These are phyloP conservation scores for Clarias laeviceps DNA, from an alignment of 2,797 vertebrate genomes.

Conservation along the genomic window DNA sequence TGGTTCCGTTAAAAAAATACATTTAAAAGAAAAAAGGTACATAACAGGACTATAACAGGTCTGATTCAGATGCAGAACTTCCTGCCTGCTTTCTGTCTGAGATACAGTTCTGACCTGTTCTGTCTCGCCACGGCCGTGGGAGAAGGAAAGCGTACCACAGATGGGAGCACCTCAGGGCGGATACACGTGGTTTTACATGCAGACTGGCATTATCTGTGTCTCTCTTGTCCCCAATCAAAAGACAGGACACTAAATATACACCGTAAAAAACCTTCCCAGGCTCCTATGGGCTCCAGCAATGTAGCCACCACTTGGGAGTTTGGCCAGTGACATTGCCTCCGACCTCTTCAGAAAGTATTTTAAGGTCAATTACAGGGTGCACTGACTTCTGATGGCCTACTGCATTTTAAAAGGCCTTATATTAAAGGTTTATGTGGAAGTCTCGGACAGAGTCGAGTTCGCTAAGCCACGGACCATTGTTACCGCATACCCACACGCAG, in stretches of 20 bases:
- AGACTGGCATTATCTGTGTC: conserved; percentile 79
- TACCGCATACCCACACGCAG: conserved; percentile 68
- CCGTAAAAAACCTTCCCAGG: conserved; percentile 76
- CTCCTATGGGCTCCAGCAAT: conserved; percentile 72
- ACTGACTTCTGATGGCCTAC: conserved; percentile 77
- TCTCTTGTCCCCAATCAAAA: conserved; percentile 76
- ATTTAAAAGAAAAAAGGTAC: neutral
- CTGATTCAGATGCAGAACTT: neutral
- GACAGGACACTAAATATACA: conserved; percentile 82
- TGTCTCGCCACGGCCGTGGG: conserved; percentile 61
- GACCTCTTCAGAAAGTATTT: conserved; percentile 84
- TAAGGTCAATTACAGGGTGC: conserved; percentile 88
- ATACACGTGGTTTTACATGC: conserved; percentile 73
- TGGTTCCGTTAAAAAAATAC: conserved; percentile 2
- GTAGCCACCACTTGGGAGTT: conserved; percentile 73
- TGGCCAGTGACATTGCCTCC: conserved; percentile 81
- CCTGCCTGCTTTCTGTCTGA: neutral
- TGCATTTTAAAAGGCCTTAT: conserved; percentile 77
- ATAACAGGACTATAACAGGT: neutral
- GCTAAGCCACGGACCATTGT: conserved; percentile 74
- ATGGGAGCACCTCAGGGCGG: conserved; percentile 70
- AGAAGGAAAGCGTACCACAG: conserved; percentile 59
- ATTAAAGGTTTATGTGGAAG: conserved; percentile 83
- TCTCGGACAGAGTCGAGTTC: conserved; percentile 71
- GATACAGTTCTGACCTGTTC: conserved; percentile 62